Evolutionary conservation across 2,888 invertebrate genomes (phyloP), one percentile per base, ranked within the genome.

Genomic region (Microplitis deprimator): DNA sequence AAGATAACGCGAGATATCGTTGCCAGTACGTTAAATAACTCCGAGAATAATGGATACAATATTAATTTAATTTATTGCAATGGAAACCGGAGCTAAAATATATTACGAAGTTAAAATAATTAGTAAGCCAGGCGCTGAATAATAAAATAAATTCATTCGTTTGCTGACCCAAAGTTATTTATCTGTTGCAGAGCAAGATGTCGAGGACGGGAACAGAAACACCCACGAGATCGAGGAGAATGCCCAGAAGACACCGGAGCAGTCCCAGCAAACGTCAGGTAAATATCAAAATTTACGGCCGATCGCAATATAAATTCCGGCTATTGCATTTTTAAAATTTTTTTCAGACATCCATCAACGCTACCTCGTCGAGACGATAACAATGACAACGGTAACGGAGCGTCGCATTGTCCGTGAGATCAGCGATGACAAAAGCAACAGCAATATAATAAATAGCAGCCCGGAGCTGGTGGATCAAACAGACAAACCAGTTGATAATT

Each of bases 311-410:
- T 50, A 50, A 50, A 50, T 50, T 50, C 20, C 29, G 29, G 29
- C 29, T 29, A 29, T 50, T 50, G 50, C 50, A 50, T 50, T 50
- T 50, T 50, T 4, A 50, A 50, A 50, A 5, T 50, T 50, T 50
- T 13, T 50, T 50, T 50, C 82, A 87, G 89, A 89, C 77, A 79
- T 87, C 73, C 89, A 89, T 74, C 92, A 92, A 84, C 91, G 91
- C 75, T 93, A 92, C 87, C 91, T 93, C 87, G 92, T 93, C 87
- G 93, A 93, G 89, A 93, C 93, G 82, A 92, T 93, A 87, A 93
- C 93, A 83, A 93, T 93, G 93, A 93, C 93, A 84, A 93, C 93
- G 82, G 93, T 93, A 82, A 93, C 93, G 82, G 93, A 94, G 88
- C 91, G 93, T 79, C 91, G 93, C 76, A 92, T 93, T 80, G 91